Conservation (phyloP, 2,113 vertebrate genomes). For the Taxidea taxus region DNA sequence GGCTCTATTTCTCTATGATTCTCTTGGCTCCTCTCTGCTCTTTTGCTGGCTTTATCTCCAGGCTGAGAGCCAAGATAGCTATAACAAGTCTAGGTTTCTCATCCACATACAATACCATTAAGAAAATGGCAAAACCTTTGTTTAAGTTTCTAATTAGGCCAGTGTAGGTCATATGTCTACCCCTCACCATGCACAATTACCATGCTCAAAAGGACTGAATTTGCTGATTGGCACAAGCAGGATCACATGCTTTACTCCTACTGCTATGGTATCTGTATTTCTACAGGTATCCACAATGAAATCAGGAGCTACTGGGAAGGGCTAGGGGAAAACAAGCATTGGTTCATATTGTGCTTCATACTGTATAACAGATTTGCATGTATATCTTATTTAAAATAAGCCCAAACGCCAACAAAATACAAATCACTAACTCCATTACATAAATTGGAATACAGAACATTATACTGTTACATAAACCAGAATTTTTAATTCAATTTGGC, state of each 20-base stretch:
- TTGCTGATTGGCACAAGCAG: background rate
- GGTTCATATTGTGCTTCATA: background rate
- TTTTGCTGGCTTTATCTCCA: background rate
- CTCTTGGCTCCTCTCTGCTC: conserved; percentile 23
- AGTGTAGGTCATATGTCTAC: background rate
- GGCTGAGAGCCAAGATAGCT: background rate
- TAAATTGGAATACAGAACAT: background rate
- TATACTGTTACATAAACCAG: background rate
- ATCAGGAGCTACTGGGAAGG: background rate
- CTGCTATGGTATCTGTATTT: background rate
- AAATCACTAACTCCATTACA: background rate
- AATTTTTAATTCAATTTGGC: background rate
- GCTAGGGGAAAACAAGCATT: rapidly evolving
- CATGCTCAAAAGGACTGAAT: background rate
- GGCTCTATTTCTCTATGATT: background rate
- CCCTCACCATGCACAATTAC: background rate
- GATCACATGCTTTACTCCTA: background rate
- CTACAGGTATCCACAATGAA: background rate
- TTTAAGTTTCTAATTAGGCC: background rate
- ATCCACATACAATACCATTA: background rate
- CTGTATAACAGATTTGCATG: background rate
- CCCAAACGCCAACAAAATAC: background rate
- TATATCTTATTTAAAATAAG: background rate
- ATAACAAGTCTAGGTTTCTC: background rate
- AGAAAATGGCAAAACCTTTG: background rate